phyloP scores from a whole-genome alignment of 2,797 vertebrate species.

The Schizopygopsis malacanthus region DNA sequence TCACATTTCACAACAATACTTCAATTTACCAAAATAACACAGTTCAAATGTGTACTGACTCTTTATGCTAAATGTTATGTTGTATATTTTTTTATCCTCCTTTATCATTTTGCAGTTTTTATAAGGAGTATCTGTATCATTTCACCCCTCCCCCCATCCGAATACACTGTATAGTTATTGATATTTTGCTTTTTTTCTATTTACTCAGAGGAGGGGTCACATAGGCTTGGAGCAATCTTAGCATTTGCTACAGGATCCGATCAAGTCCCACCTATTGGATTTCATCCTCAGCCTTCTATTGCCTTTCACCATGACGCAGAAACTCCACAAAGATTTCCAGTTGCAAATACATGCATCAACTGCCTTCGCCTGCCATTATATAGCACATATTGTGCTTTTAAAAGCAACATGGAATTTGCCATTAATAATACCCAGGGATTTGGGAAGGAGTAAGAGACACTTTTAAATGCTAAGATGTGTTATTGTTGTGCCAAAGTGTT shows the following conservation, averaged over 20 bases:
- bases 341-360: constrained; percentile 40
- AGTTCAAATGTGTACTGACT: background rate
- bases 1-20: background rate
- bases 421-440: constrained; percentile 22
- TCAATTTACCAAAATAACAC: background rate
- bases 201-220: background rate
- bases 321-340: constrained; percentile 22
- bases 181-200: background rate
- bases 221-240: background rate
- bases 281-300: constrained; percentile 23
- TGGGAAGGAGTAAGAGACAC: constrained; percentile 7
- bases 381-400: constrained; percentile 17
- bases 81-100: background rate
- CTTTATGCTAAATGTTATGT: background rate
- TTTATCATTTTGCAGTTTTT: background rate
- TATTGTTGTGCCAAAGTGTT: background rate
- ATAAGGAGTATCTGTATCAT: background rate
- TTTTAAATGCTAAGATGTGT: background rate
- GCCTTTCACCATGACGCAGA: constrained; percentile 20
- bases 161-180: background rate
- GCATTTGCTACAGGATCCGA: constrained; percentile 31
- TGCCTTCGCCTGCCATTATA: constrained; percentile 28
- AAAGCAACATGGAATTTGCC: constrained; percentile 30
- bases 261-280: constrained; percentile 28
- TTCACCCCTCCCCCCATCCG: background rate